Percentiles rank a stretch among this genome's conserved stretches.
These are phyloP conservation scores for Apodemia duryi DNA, from an alignment of 2,888 invertebrate species.

Conservation along the genomic window DNA sequence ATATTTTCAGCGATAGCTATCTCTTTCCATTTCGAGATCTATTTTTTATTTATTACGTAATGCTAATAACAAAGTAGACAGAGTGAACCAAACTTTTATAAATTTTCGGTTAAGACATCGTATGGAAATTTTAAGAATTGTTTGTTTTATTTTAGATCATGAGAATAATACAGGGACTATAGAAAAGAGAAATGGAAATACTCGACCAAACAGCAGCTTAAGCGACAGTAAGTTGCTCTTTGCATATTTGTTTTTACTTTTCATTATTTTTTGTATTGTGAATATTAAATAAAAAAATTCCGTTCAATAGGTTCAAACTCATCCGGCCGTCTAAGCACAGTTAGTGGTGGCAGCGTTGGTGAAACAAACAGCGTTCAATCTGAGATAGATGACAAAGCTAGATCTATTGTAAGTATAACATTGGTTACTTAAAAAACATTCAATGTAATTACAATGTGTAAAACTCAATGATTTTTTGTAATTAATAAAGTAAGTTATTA, in stretches of 20 bases:
- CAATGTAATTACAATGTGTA: too few species aligned
- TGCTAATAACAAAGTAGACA: background rate
- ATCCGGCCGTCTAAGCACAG: slow-evolving; percentile 89
- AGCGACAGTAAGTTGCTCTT: slow-evolving; percentile 63
- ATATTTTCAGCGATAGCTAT: too few species aligned
- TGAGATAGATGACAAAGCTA: slow-evolving; percentile 86
- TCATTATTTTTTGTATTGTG: background rate
- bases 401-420: slow-evolving; percentile 62
- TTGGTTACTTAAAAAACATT: background rate
- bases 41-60: too few species aligned
- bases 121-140: slow-evolving; percentile 6
- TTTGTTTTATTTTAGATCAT: slow-evolving; percentile 46
- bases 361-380: slow-evolving; percentile 91
- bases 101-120: too few species aligned
- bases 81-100: background rate
- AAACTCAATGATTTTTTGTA: too few species aligned
- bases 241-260: background rate
- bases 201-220: slow-evolving; percentile 68
- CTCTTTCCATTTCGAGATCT: too few species aligned
- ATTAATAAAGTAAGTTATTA: too few species aligned
- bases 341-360: slow-evolving; percentile 88
- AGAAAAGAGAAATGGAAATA: slow-evolving; percentile 68
- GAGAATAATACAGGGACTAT: slow-evolving; percentile 58
- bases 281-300: slow-evolving; percentile 16
- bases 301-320: slow-evolving; percentile 83